phyloP scores from a whole-genome alignment of 1,140 invertebrate genomes.

The Chlorops oryzae region DNA sequence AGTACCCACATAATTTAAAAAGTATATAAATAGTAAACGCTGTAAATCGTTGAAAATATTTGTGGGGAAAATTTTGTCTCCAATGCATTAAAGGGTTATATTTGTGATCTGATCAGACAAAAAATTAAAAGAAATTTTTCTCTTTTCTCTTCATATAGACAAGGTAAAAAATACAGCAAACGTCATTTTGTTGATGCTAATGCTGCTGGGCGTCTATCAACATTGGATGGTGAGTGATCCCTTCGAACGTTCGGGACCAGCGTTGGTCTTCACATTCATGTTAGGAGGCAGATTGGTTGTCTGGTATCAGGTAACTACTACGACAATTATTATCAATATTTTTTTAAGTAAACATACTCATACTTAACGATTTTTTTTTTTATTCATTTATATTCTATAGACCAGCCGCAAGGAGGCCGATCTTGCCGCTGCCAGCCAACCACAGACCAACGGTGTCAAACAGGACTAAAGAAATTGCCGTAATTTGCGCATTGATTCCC shows the following conservation, averaged over 20 bases:
- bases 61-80: too few species aligned
- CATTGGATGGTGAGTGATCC: conserved; percentile 89
- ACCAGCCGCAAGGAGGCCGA: conserved; percentile 54
- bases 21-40: background rate
- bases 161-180: conserved; percentile 85
- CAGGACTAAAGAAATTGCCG: conserved; percentile 51
- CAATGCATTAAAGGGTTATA: too few species aligned
- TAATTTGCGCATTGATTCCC: too few species aligned
- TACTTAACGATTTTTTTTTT: conserved; percentile 17
- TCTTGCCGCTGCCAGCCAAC: conserved; percentile 47
- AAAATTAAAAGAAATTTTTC: background rate
- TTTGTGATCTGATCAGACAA: too few species aligned
- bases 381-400: conserved; percentile 55
- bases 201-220: conserved; percentile 84
- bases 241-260: conserved; percentile 85
- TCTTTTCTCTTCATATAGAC: conserved; percentile 55
- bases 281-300: conserved; percentile 83
- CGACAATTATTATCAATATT: background rate
- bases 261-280: conserved; percentile 93
- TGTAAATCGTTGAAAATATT: too few species aligned
- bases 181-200: conserved; percentile 70
- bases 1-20: background rate
- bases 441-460: conserved; percentile 59
- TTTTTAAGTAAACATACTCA: conserved; percentile 5
- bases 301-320: conserved; percentile 50